These are phyloP conservation scores for Tethea ocularis DNA, from an alignment of 2,888 invertebrate species.

Conservation along the genomic window DNA sequence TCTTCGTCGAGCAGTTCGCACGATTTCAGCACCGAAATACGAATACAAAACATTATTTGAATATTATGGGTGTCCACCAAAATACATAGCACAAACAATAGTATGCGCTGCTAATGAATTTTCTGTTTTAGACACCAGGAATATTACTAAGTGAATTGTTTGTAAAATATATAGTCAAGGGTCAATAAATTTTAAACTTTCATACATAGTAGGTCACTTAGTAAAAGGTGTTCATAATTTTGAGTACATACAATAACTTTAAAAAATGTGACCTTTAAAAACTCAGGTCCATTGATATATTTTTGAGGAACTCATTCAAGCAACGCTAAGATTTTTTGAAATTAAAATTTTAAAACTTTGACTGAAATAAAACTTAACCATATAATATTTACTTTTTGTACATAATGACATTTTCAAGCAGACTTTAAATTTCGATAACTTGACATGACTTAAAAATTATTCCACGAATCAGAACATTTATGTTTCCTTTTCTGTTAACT, in stretches of 20 bases:
- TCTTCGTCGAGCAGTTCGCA: constrained; percentile 51
- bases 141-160: constrained; percentile 12
- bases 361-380: not conserved
- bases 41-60: constrained; percentile 59
- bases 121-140: constrained; percentile 29
- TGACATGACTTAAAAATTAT: not conserved
- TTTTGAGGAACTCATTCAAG: no score
- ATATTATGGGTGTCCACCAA: constrained; percentile 49
- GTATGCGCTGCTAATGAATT: constrained; percentile 43
- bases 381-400: not conserved
- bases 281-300: no score
- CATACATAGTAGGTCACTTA: no score
- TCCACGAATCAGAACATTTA: not conserved
- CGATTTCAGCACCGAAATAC: constrained; percentile 41
- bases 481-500: not conserved
- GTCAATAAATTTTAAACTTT: no score
- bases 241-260: no score
- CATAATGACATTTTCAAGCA: not conserved
- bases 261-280: no score
- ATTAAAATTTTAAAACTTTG: not conserved
- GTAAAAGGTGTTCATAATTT: no score
- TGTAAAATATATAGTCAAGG: no score
- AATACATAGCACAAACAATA: constrained; percentile 52
- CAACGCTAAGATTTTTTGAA: not conserved
- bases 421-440: not conserved